Conservation (phyloP, 2,888 invertebrate genomes). For the Ctenicera cuprea region DNA sequence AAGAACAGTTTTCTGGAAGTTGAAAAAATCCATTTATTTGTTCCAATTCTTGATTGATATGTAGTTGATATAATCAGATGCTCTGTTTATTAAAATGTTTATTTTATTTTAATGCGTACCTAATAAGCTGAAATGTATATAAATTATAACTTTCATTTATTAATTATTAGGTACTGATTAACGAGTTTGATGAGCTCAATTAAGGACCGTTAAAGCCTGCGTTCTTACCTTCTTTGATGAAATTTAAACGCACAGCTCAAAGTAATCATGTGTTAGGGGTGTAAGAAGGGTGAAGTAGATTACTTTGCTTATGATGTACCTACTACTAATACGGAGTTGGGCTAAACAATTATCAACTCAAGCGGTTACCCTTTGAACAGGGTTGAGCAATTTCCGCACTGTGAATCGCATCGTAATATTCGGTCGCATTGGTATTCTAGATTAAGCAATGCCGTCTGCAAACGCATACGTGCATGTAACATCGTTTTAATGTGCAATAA, state of each 20-base stretch:
- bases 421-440: slow-evolving; percentile 36
- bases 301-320: slow-evolving; percentile 27
- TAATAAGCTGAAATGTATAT: too few species aligned
- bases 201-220: slow-evolving; percentile 13
- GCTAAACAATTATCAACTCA: slow-evolving; percentile 40
- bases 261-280: slow-evolving; percentile 2
- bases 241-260: slow-evolving; percentile 1
- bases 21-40: not conserved
- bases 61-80: not conserved
- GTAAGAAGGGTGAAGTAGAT: slow-evolving; percentile 17
- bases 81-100: not conserved
- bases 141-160: too few species aligned
- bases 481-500: slow-evolving; percentile 40
- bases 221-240: slow-evolving; percentile 26
- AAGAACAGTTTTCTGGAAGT: not conserved
- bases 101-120: not conserved
- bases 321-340: slow-evolving; percentile 19
- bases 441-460: slow-evolving; percentile 32
- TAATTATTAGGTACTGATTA: slow-evolving; percentile 5
- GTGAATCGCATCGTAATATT: slow-evolving; percentile 33
- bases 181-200: slow-evolving; percentile 15
- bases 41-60: not conserved
- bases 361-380: slow-evolving; percentile 38
- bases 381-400: slow-evolving; percentile 34
- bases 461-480: slow-evolving; percentile 47